Percentiles rank a stretch among this genome's conserved stretches.
phyloP scores from a whole-genome alignment of 1,140 invertebrate genomes.

The Sweltsa coloradensis region DNA sequence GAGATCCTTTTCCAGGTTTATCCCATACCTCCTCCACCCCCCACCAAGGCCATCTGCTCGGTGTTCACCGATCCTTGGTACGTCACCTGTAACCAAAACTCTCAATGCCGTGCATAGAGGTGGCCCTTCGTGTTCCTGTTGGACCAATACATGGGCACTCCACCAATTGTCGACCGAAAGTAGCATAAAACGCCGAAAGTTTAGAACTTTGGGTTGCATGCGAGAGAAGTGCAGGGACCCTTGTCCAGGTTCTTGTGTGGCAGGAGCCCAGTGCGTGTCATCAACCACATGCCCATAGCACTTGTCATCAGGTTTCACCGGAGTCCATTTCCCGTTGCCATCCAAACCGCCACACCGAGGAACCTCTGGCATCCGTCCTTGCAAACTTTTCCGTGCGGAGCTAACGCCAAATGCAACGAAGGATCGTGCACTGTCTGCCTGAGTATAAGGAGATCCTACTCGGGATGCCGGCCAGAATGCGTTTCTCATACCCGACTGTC shows the following conservation, averaged over 20 bases:
- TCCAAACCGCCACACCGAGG: conserved; percentile 17
- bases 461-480: conserved; percentile 50
- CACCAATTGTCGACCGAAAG: conserved; percentile 66
- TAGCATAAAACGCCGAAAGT: conserved; percentile 53
- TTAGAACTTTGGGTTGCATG: conserved; percentile 48
- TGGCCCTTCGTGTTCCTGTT: conserved; percentile 44
- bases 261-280: conserved; percentile 51
- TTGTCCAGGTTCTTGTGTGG: conserved; percentile 58
- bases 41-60: conserved; percentile 25
- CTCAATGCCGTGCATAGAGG: conserved; percentile 28
- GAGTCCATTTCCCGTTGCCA: conserved; percentile 59
- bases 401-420: conserved; percentile 30
- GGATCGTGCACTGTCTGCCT: conserved; percentile 44
- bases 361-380: conserved; percentile 23
- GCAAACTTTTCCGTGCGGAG: conserved; percentile 29
- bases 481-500: conserved; percentile 48
- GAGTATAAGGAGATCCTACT: conserved; percentile 48
- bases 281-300: conserved; percentile 54
- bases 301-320: conserved; percentile 52
- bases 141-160: conserved; percentile 51
- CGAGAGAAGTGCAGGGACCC: conserved; percentile 54
- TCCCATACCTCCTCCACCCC: conserved; percentile 30
- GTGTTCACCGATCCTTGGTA: conserved; percentile 17
- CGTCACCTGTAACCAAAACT: conserved; percentile 29
- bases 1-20: conserved; percentile 55